Conservation (phyloP, 2,888 invertebrate genomes). For the Eretmocerus hayati region DNA sequence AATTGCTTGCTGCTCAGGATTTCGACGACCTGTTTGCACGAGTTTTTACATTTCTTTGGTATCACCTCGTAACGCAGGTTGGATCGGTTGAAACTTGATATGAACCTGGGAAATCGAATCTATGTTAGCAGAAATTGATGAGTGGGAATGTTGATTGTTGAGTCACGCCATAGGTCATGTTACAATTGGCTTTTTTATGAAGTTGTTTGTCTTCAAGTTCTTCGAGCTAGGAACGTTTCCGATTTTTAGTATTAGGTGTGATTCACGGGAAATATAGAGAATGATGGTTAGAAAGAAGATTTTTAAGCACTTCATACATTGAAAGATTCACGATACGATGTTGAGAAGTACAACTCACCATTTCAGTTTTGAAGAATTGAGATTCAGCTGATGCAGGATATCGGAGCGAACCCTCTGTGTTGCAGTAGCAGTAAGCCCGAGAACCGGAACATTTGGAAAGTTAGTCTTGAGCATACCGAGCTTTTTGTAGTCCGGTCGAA, state of each 20-base stretch:
- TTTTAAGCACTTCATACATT: no score
- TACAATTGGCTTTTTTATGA: no score
- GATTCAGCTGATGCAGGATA: conserved; percentile 76
- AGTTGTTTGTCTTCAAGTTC: no score
- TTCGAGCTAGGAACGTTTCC: no score
- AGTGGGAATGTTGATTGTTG: background rate
- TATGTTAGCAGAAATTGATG: no score
- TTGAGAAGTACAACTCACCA: conserved; percentile 47
- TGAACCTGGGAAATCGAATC: conserved; percentile 54
- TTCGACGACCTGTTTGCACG: conserved; percentile 64
- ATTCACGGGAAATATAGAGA: no score
- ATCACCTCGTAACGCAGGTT: conserved; percentile 81
- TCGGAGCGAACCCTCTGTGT: conserved; percentile 86
- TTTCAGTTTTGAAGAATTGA: conserved; percentile 64
- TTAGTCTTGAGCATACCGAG: conserved; percentile 63
- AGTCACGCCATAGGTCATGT: no score
- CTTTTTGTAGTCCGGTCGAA: conserved; percentile 83
- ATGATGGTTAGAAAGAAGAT: no score
- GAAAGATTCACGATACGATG: background rate
- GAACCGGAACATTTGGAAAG: conserved; percentile 68
- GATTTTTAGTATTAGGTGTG: no score
- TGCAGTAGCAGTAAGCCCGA: conserved; percentile 92
- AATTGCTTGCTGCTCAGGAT: conserved; percentile 66
- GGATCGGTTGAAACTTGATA: conserved; percentile 91
- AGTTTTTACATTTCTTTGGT: conserved; percentile 69